These are phyloP conservation scores for Caradrina clavipalpis DNA, from an alignment of 2,888 invertebrate genomes.

Conservation along the genomic window DNA sequence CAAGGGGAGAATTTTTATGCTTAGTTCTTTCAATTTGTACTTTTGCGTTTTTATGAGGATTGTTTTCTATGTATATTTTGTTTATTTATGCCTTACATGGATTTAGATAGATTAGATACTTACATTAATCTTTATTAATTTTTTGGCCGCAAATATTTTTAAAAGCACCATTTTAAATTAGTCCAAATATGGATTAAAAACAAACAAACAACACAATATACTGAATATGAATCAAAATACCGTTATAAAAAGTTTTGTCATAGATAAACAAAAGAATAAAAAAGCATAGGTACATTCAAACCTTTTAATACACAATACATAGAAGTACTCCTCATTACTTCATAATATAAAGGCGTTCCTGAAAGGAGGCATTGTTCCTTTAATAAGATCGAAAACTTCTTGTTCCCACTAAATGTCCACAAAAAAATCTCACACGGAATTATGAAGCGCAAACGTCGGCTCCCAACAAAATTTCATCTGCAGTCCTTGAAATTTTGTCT, in stretches of 20 bases:
- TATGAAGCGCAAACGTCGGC: constrained; percentile 69
- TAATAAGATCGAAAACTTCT: constrained; percentile 49
- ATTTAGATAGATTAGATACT: too few species aligned
- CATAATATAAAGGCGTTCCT: constrained; percentile 6
- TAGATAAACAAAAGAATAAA: too few species aligned
- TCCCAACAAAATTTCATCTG: constrained; percentile 50
- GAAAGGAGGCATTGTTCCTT: neutral
- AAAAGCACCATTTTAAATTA: too few species aligned
- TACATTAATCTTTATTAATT: too few species aligned
- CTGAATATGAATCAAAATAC: too few species aligned
- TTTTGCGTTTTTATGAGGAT: neutral
- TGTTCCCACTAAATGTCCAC: constrained; percentile 68
- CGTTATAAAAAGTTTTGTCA: too few species aligned
- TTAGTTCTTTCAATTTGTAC: neutral
- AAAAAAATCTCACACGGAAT: constrained; percentile 73
- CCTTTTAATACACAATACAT: constrained; percentile 19
- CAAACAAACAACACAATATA: too few species aligned
- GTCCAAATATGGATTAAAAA: too few species aligned
- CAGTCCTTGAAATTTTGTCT: constrained; percentile 40
- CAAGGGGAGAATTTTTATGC: neutral
- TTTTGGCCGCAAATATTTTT: too few species aligned
- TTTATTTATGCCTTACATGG: neutral
- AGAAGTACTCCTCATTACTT: constrained; percentile 33
- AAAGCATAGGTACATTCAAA: neutral
- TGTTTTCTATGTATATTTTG: neutral